Evolutionary conservation across 1,140 invertebrate species (phyloP).

Genomic region (Aethina tumida): DNA sequence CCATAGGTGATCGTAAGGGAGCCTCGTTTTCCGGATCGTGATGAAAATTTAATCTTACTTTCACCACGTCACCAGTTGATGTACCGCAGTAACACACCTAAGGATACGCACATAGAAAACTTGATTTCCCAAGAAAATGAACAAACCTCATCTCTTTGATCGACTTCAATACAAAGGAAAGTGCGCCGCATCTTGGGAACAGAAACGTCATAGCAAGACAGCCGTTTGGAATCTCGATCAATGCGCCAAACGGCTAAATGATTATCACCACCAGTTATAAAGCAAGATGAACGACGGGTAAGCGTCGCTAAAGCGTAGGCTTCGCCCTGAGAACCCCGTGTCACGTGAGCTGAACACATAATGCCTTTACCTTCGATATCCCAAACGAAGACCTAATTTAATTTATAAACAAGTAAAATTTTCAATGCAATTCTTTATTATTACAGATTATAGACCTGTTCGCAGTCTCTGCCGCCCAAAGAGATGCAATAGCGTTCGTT

Average conservation of each 20-base stretch:
- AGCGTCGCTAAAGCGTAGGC: conserved; percentile 47
- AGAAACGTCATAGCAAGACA: conserved; percentile 59
- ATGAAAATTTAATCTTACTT: conserved; percentile 55
- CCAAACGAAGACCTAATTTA: conserved; percentile 65
- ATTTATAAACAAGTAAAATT: too few species aligned
- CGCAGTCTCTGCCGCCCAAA: conserved; percentile 81
- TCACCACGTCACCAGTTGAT: conserved; percentile 58
- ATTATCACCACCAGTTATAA: conserved; percentile 63
- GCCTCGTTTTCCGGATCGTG: conserved; percentile 42
- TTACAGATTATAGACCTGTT: too few species aligned
- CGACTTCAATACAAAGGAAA: conserved; percentile 53
- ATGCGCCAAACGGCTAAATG: conserved; percentile 64
- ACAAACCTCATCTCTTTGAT: conserved; percentile 47
- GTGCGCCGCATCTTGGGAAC: conserved; percentile 57
- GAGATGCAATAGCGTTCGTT: conserved; percentile 74
- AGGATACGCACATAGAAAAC: not conserved
- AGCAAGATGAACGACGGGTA: conserved; percentile 47
- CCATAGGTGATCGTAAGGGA: conserved; percentile 43
- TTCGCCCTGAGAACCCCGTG: conserved; percentile 54
- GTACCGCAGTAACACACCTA: conserved; percentile 72
- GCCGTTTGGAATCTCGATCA: conserved; percentile 53
- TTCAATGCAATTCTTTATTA: too few species aligned
- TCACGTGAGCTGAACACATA: conserved; percentile 54
- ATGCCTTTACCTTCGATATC: conserved; percentile 52
- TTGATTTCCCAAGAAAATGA: not conserved